A percentile compares a stretch with the other conserved stretches of the same genome.
Conservation (phyloP, 2,113 vertebrate species). For the Hydrochoerus hydrochaeris region DNA sequence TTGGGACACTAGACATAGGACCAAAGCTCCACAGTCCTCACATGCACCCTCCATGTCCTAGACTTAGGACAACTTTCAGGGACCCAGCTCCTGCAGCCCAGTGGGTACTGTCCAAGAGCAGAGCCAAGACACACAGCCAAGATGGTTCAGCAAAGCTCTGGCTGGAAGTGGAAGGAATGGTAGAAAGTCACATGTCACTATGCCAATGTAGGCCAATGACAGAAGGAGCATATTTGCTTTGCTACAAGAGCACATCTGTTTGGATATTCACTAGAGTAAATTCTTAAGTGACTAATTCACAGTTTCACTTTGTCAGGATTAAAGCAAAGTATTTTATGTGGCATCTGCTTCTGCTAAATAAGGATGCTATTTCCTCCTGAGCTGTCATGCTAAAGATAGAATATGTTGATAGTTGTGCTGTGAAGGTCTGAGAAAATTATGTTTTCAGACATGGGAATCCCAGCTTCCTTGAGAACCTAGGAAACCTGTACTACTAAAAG, state of each 20-base stretch:
- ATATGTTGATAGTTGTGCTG: not conserved
- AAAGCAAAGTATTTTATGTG: constrained; percentile 50
- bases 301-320: constrained; percentile 55
- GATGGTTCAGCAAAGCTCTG: not conserved
- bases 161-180: not conserved
- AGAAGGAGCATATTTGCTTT: not conserved
- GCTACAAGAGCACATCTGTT: constrained; percentile 10
- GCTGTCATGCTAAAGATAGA: not conserved
- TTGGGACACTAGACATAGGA: not conserved
- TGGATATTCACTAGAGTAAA: constrained; percentile 56
- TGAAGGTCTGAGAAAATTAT: not conserved
- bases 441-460: not conserved
- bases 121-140: not conserved
- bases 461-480: not conserved
- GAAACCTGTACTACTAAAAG: not conserved
- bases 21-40: not conserved
- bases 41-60: not conserved
- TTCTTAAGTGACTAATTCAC: constrained; percentile 65
- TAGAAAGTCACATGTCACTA: not conserved
- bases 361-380: constrained; percentile 4
- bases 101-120: not conserved
- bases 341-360: constrained; percentile 62
- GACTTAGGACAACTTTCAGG: not conserved
- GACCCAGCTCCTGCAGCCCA: not conserved
- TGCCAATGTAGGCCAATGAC: not conserved